These are phyloP conservation scores for Cetoscarus ocellatus DNA, from an alignment of 2,797 vertebrate species.

Conservation along the genomic window DNA sequence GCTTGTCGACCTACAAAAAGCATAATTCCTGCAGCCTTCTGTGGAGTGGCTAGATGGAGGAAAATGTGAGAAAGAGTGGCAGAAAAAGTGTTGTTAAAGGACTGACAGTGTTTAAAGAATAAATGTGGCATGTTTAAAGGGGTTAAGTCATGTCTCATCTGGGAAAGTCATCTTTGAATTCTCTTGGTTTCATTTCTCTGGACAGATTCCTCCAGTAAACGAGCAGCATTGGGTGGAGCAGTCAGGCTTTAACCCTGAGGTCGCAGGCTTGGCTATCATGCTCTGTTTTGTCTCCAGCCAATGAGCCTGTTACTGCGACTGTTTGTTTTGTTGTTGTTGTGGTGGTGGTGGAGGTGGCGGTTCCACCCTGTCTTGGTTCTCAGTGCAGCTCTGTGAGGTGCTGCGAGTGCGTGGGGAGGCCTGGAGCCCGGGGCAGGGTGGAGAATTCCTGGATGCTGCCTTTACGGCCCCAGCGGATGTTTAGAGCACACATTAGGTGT, in stretches of 20 bases:
- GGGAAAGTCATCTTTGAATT: constrained; percentile 35
- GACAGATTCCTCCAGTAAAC: constrained; percentile 48
- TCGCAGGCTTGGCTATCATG: constrained; percentile 59
- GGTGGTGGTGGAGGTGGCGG: constrained; percentile 70
- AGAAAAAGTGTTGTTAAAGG: constrained; percentile 7
- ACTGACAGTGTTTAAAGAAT: constrained; percentile 13
- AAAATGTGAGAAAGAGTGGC: too few relatives aligned
- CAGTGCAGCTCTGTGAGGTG: constrained; percentile 54
- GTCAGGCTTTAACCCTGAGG: constrained; percentile 61
- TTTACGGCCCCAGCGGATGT: constrained; percentile 81
- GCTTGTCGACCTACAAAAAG: too few relatives aligned
- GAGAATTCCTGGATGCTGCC: constrained; percentile 87
- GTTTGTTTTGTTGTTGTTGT: constrained; percentile 73
- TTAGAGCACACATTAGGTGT: constrained; percentile 84
- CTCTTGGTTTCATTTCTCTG: constrained; percentile 38
- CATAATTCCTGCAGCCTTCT: too few relatives aligned
- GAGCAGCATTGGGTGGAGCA: constrained; percentile 59
- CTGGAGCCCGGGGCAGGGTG: constrained; percentile 70
- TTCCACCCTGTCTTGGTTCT: constrained; percentile 75
- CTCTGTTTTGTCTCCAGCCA: constrained; percentile 66
- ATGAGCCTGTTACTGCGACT: constrained; percentile 40
- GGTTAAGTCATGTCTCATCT: constrained; percentile 14
- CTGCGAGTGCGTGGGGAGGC: constrained; percentile 49
- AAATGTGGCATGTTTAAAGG: constrained; percentile 2
- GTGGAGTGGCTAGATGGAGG: too few relatives aligned